Base-by-base conservation (phyloP, 2,888 invertebrate genomes). In the Polia nebulosa region DNA sequence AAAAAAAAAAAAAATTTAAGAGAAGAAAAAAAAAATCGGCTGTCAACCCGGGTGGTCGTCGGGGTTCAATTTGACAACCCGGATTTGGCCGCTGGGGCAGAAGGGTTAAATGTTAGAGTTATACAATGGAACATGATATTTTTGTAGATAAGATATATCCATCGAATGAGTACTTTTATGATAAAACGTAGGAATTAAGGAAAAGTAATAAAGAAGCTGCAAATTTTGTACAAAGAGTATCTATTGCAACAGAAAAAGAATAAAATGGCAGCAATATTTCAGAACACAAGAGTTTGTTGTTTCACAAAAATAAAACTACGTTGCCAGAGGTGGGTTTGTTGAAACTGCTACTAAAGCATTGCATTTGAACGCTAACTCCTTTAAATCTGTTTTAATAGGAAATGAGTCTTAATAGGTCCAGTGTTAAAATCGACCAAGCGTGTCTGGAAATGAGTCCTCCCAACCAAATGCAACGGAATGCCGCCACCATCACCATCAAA, bases 401-500 rank as follows among this genome's bases (percentile, higher is more conserved):
- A 59, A 52, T 9, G 2, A n/a, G 8, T 22, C 7, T 7, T 15
- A 59, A 25, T 59, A 2, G 5, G 20, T 3, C 20, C 13, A 29
- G 20, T 41, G 15, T n/a, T 4, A 17, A 63, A 45, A 20, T 8
- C 8, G 3, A 27, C 25, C 17, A 60, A 60, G 20, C 63, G 22
- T 25, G 15, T 0, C 15, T 49, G 62, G 47, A 22, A 49, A 64
- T 62, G 47, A 62, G 36, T 49, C 3, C 36, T 49, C 5, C 13
- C 9, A 27, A 51, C 5, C 20, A 49, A 64, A 32, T 11, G 4
- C 22, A 39, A 22, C 11, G 15, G 6, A 60, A 45, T 27, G 13
- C 29, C 15, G 20, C 17, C 20, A 25, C 7, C 13, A 17, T 17
- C 39, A 32, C 4, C 15, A 22, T 15, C 32, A 49, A 57, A 69